Percentiles rank a stretch among this genome's conserved stretches.
Evolutionary conservation across 2,797 vertebrate species (phyloP).

Genomic region (Microtus californicus): DNA sequence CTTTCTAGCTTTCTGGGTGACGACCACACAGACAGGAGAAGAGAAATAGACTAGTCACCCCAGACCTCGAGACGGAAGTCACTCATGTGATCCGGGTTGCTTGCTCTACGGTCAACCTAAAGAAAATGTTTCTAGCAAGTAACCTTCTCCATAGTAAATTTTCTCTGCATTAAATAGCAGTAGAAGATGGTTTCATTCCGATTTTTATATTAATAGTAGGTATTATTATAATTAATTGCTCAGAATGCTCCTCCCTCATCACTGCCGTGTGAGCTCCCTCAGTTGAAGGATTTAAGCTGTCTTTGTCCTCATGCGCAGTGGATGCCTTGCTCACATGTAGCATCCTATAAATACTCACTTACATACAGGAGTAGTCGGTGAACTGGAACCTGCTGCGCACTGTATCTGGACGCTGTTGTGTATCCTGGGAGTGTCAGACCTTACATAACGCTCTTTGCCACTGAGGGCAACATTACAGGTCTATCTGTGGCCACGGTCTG

Average conservation of each 20-base stretch:
- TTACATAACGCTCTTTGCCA: not conserved
- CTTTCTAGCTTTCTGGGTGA: not conserved
- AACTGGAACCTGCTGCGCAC: not conserved
- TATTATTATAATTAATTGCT: not conserved
- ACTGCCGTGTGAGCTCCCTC: not conserved
- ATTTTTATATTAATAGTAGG: not conserved
- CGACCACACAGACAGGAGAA: not conserved
- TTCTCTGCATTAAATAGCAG: not conserved
- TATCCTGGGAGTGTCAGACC: not conserved
- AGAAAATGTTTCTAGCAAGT: not conserved
- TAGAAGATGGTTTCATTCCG: not conserved
- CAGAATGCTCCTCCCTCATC: not conserved
- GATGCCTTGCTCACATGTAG: not conserved
- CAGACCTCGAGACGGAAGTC: not conserved
- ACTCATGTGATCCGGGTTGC: not conserved
- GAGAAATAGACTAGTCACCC: not conserved
- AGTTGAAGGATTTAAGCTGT: not conserved
- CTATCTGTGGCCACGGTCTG: not conserved
- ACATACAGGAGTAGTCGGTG: not conserved
- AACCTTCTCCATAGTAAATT: conserved; percentile 21
- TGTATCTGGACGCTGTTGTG: not conserved
- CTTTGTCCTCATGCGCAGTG: not conserved
- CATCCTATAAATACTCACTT: not conserved
- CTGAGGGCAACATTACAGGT: not conserved
- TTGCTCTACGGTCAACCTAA: not conserved